phyloP scores from a whole-genome alignment of 1,140 invertebrate genomes.

The Rhopalosiphum maidis region DNA sequence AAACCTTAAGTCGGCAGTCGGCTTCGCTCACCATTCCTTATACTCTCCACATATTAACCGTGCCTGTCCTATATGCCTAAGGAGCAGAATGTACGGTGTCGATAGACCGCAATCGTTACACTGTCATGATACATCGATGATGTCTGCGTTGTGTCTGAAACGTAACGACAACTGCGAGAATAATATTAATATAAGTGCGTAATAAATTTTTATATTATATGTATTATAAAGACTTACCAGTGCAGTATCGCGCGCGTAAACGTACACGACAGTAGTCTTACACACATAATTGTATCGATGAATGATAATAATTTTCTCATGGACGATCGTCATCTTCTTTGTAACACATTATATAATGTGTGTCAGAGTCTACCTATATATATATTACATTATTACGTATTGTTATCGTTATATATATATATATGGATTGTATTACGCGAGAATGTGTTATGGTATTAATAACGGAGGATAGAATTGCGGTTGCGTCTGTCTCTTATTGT shows the following conservation, averaged over 20 bases:
- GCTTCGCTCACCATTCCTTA: no score
- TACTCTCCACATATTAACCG: no score
- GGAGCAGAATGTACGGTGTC: no score
- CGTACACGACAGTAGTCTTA: not conserved
- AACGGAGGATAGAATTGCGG: not conserved
- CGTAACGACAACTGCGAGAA: no score
- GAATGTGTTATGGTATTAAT: not conserved
- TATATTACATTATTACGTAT: not conserved
- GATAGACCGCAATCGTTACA: no score
- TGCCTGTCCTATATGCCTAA: no score
- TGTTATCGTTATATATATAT: not conserved
- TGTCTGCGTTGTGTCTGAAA: no score
- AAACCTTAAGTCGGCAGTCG: no score
- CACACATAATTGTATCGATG: not conserved
- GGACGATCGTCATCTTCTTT: not conserved
- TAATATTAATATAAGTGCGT: no score
- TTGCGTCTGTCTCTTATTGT: not conserved
- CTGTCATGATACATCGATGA: no score
- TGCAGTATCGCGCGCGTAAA: not conserved
- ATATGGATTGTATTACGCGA: not conserved
- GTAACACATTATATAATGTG: not conserved
- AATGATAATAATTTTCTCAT: not conserved
- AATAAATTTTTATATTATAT: no score
- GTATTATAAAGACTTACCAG: not conserved
- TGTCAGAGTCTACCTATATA: not conserved